Conservation (phyloP, 1,140 invertebrate genomes). For the Drosophila triauraria region DNA sequence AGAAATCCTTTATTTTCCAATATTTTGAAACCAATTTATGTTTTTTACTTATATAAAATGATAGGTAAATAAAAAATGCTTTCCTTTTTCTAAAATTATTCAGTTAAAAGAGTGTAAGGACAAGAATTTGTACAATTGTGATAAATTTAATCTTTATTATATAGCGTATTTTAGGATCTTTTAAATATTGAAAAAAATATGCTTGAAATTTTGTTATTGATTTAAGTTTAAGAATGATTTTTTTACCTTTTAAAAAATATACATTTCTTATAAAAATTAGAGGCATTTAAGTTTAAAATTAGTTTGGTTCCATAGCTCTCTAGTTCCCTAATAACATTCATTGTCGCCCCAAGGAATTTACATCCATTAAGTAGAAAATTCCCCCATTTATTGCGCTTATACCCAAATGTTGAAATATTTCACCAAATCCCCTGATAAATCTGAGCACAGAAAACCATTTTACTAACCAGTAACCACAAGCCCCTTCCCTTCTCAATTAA, state of each 20-base stretch:
- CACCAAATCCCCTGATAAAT: conserved; percentile 5
- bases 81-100: too few species aligned
- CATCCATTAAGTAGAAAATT: not conserved
- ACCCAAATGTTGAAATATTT: conserved; percentile 8
- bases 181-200: too few species aligned
- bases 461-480: conserved; percentile 7
- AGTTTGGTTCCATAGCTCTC: not conserved
- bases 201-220: too few species aligned
- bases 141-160: too few species aligned
- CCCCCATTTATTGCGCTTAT: not conserved
- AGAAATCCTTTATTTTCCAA: too few species aligned
- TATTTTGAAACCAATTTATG: too few species aligned
- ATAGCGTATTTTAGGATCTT: too few species aligned
- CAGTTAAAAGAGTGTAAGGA: too few species aligned
- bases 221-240: not conserved
- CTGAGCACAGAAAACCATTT: conserved; percentile 17
- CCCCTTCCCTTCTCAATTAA: conserved; percentile 8
- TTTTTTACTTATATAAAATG: too few species aligned
- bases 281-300: not conserved
- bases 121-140: too few species aligned
- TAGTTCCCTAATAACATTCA: not conserved
- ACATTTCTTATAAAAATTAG: not conserved
- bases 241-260: too few species aligned
- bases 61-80: too few species aligned
- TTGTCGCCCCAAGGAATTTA: not conserved